phyloP scores from a whole-genome alignment of 2,797 vertebrate species.

The Hoplostethus mediterraneus region DNA sequence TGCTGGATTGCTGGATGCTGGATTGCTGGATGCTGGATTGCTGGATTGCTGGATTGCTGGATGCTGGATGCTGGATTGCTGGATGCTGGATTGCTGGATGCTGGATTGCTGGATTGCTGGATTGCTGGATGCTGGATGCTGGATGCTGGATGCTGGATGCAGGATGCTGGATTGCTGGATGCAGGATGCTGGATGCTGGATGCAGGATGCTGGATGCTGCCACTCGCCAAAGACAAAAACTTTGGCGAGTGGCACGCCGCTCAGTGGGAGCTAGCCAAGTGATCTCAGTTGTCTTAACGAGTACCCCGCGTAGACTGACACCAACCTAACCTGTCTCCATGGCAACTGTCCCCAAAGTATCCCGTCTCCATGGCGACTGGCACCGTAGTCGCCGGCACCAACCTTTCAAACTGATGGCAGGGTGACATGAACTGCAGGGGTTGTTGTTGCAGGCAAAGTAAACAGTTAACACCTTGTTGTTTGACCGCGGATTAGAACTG shows the following conservation, averaged over 20 bases:
- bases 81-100: too few relatives aligned
- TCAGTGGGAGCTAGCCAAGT: neutral
- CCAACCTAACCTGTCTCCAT: constrained; percentile 37
- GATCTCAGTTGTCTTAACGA: constrained; percentile 22
- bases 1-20: too few relatives aligned
- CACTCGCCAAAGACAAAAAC: constrained; percentile 9
- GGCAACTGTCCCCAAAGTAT: constrained; percentile 48
- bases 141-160: too few relatives aligned
- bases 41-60: too few relatives aligned
- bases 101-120: too few relatives aligned
- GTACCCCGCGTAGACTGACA: constrained; percentile 17
- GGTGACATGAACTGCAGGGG: constrained; percentile 26
- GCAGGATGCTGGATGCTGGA: too few relatives aligned
- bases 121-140: too few relatives aligned
- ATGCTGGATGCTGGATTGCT: too few relatives aligned
- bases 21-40: too few relatives aligned
- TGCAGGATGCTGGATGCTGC: too few relatives aligned
- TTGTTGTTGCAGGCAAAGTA: neutral
- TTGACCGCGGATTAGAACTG: too few relatives aligned
- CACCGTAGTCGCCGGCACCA: constrained; percentile 21
- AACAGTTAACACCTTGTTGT: neutral
- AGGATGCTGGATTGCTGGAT: too few relatives aligned
- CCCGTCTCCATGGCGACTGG: constrained; percentile 44
- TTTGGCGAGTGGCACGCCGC: neutral
- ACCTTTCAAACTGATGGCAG: constrained; percentile 17